A percentile compares a stretch with the other conserved stretches of the same genome.
Evolutionary conservation across 2,888 invertebrate species (phyloP).

Genomic region (Ophonus ardosiacus): DNA sequence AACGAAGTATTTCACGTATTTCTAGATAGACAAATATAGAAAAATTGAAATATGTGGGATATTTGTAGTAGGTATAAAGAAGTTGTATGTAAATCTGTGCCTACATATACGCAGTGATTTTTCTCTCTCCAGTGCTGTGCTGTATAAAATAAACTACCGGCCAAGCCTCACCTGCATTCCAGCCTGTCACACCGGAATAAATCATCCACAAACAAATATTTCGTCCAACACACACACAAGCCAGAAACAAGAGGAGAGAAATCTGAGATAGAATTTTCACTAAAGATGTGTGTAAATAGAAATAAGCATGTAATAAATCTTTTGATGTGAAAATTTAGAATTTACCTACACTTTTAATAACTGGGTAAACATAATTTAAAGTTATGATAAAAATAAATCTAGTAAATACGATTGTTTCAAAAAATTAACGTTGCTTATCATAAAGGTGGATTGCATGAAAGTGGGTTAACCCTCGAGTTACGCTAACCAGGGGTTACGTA

Average conservation of each 20-base stretch:
- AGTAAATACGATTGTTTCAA: too few species aligned
- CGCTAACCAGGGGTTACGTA: too few species aligned
- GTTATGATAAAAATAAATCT: too few species aligned
- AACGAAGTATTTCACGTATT: slow-evolving; percentile 1
- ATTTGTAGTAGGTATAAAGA: slow-evolving; percentile 2
- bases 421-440: too few species aligned
- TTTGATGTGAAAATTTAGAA: too few species aligned
- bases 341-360: too few species aligned
- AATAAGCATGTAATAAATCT: too few species aligned
- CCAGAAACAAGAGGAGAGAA: background rate
- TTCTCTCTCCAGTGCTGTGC: background rate
- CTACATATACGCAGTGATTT: slow-evolving; percentile 9
- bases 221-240: background rate
- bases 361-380: too few species aligned
- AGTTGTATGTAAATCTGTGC: slow-evolving; percentile 11
- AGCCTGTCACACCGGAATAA: slow-evolving; percentile 20
- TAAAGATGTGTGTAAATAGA: too few species aligned
- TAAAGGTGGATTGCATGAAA: too few species aligned
- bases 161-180: slow-evolving; percentile 35
- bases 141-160: slow-evolving; percentile 23
- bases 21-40: background rate
- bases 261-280: background rate
- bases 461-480: too few species aligned
- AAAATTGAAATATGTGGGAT: slow-evolving; percentile 5
- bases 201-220: slow-evolving; percentile 20